Conservation (phyloP, 2,888 invertebrate species). For the Morpho achilles region DNA sequence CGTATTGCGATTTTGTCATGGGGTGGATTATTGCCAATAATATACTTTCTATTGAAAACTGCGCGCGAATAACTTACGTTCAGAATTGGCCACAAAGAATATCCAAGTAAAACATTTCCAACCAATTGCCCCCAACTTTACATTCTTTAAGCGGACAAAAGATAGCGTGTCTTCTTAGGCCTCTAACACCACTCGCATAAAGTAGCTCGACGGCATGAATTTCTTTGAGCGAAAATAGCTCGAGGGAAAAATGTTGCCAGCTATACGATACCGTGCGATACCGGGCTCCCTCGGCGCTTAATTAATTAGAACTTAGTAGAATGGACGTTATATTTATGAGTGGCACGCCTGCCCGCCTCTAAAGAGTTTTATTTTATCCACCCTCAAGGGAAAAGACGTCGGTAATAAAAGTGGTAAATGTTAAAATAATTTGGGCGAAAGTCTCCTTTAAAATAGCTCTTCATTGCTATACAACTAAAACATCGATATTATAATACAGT, state of each 20-base stretch:
- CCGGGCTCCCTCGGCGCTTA: constrained; percentile 29
- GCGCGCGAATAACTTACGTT: neutral
- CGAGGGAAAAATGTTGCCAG: constrained; percentile 28
- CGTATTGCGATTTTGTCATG: no score
- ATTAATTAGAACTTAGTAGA: constrained; percentile 36
- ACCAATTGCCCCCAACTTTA: constrained; percentile 8
- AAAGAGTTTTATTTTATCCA: constrained; percentile 23
- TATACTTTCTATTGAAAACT: neutral
- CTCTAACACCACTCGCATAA: constrained; percentile 15
- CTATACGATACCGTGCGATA: constrained; percentile 23
- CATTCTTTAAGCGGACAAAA: constrained; percentile 14
- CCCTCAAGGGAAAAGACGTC: constrained; percentile 12
- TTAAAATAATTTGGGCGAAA: constrained; percentile 10
- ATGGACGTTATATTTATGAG: constrained; percentile 33
- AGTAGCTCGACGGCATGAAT: constrained; percentile 25
- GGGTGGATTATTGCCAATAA: neutral
- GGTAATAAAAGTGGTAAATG: constrained; percentile 15
- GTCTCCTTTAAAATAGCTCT: neutral
- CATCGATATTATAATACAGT: neutral
- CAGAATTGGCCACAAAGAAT: no score
- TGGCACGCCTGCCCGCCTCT: constrained; percentile 25
- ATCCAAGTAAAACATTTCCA: constrained; percentile 4
- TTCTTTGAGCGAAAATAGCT: constrained; percentile 24
- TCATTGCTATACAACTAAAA: neutral
- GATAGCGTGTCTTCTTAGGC: constrained; percentile 11